Conservation (phyloP, 1,140 invertebrate genomes). For the Zaprionus inermis region DNA sequence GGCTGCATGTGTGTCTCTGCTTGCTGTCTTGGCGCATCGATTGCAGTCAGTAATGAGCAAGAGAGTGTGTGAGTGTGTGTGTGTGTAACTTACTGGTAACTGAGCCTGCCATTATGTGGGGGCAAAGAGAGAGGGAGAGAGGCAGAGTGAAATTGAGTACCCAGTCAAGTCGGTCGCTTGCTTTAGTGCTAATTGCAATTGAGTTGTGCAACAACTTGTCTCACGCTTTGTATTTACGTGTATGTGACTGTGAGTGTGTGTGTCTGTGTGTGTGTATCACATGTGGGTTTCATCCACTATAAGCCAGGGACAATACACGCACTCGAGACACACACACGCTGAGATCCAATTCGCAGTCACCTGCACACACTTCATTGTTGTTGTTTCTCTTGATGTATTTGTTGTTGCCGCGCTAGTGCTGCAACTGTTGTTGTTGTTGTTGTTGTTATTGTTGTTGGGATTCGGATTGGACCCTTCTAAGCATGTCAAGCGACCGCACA, state of each 20-base stretch:
- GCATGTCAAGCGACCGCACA: slow-evolving; percentile 38
- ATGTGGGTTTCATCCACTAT: neutral
- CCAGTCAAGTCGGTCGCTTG: slow-evolving; percentile 22
- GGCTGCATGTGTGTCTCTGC: slow-evolving; percentile 4
- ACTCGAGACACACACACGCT: slow-evolving; percentile 25
- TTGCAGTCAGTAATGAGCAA: slow-evolving; percentile 43
- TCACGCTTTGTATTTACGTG: slow-evolving; percentile 8
- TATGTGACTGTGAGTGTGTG: slow-evolving; percentile 9
- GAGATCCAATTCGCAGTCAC: slow-evolving; percentile 36
- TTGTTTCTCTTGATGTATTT: neutral
- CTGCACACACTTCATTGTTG: slow-evolving; percentile 20
- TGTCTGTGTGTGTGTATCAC: neutral
- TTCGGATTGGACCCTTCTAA: neutral
- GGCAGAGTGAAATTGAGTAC: slow-evolving; percentile 18
- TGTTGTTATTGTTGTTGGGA: slow-evolving; percentile 3
- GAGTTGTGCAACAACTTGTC: slow-evolving; percentile 38
- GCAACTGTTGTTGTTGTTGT: neutral
- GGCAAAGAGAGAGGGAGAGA: neutral
- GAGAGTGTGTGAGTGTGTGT: neutral
- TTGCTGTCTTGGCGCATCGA: slow-evolving; percentile 49
- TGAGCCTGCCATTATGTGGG: slow-evolving; percentile 35
- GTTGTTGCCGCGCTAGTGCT: too few relatives aligned
- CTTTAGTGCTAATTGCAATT: slow-evolving; percentile 56
- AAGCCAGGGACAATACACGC: slow-evolving; percentile 7
- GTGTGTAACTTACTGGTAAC: slow-evolving; percentile 20